Evolutionary conservation across 1,140 invertebrate genomes (phyloP).

Genomic region (Stegodyphus mimosarum): DNA sequence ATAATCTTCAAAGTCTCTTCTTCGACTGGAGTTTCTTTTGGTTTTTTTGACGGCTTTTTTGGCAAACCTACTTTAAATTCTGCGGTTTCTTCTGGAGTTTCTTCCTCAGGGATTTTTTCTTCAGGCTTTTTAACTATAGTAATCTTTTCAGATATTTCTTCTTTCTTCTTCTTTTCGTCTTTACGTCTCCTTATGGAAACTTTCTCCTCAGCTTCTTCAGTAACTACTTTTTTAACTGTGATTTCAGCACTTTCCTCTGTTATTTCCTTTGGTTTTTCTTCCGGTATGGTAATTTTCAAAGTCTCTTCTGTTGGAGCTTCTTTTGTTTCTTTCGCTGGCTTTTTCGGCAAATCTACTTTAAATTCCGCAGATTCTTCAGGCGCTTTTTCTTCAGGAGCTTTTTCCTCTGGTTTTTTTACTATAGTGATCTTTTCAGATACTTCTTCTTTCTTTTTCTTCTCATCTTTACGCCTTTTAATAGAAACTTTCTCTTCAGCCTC

Average conservation of each 20-base stretch:
- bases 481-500: slow-evolving; percentile 44
- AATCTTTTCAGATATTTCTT: slow-evolving; percentile 46
- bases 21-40: slow-evolving; percentile 21
- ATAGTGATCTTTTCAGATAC: slow-evolving; percentile 36
- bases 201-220: slow-evolving; percentile 46
- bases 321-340: slow-evolving; percentile 45
- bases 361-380: slow-evolving; percentile 36
- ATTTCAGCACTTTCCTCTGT: slow-evolving; percentile 62
- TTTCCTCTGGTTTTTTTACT: slow-evolving; percentile 44
- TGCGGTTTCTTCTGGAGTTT: slow-evolving; percentile 40
- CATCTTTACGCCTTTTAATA: slow-evolving; percentile 53
- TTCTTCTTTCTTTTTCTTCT: slow-evolving; percentile 34
- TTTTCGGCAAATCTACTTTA: slow-evolving; percentile 31
- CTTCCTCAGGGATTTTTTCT: slow-evolving; percentile 36
- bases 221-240: slow-evolving; percentile 44
- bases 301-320: slow-evolving; percentile 26
- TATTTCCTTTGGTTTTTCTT: slow-evolving; percentile 62
- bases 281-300: slow-evolving; percentile 57
- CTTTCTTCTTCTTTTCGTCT: slow-evolving; percentile 24
- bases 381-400: slow-evolving; percentile 5
- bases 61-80: slow-evolving; percentile 67
- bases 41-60: slow-evolving; percentile 63
- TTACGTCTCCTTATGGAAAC: slow-evolving; percentile 1
- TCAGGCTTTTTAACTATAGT: slow-evolving; percentile 4
- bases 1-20: slow-evolving; percentile 30